phyloP scores from a whole-genome alignment of 2,888 invertebrate species.

The Chloroclystis v-ata region DNA sequence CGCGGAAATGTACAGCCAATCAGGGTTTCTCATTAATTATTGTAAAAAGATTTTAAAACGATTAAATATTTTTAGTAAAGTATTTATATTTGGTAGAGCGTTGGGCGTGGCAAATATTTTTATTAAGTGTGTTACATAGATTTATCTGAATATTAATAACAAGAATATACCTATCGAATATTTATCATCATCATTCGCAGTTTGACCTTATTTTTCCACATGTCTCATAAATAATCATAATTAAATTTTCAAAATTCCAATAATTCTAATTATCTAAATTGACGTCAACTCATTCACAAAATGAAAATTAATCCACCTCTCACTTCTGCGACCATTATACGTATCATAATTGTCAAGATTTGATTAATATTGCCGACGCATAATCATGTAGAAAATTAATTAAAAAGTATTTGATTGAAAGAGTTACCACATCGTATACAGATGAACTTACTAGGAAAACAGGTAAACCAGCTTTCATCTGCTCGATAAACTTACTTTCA shows the following conservation, averaged over 20 bases:
- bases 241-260: too few relatives aligned
- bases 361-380: constrained; percentile 42
- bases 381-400: constrained; percentile 72
- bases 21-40: constrained; percentile 24
- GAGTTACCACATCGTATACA: constrained; percentile 60
- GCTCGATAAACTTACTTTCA: neutral
- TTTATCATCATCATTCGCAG: too few relatives aligned
- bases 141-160: too few relatives aligned
- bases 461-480: neutral
- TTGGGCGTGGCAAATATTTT: too few relatives aligned
- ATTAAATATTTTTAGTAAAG: too few relatives aligned
- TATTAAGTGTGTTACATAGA: too few relatives aligned
- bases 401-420: constrained; percentile 66
- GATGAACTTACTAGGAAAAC: constrained; percentile 4
- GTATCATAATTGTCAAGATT: constrained; percentile 41
- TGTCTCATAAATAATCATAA: too few relatives aligned
- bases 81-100: too few relatives aligned
- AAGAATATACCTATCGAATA: too few relatives aligned
- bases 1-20: constrained; percentile 56
- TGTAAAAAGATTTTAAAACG: too few relatives aligned
- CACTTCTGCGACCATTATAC: constrained; percentile 20
- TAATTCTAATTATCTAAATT: constrained; percentile 4
- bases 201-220: too few relatives aligned
- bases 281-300: constrained; percentile 19
- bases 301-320: constrained; percentile 31